These are phyloP conservation scores for Philopotamus ludificatus DNA, from an alignment of 1,140 invertebrate genomes.

Conservation along the genomic window DNA sequence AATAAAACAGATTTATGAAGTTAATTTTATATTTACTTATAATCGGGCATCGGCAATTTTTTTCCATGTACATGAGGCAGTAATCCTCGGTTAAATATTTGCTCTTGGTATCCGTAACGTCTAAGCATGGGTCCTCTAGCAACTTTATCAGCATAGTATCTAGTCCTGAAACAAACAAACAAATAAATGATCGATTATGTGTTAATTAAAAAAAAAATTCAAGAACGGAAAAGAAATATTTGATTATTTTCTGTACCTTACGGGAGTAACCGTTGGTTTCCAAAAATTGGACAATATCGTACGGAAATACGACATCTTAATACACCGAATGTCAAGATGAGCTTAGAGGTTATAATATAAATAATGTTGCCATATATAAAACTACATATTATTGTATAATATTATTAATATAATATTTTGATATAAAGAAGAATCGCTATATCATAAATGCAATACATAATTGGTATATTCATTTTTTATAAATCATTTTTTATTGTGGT, in stretches of 20 bases:
- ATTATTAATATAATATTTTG: too few relatives aligned
- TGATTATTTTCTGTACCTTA: constrained; percentile 19
- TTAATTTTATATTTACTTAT: constrained; percentile 51
- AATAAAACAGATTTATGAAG: constrained; percentile 17
- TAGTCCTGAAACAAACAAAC: constrained; percentile 46
- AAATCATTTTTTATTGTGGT: too few relatives aligned
- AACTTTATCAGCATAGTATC: constrained; percentile 70
- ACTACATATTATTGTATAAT: too few relatives aligned
- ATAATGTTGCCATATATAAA: too few relatives aligned
- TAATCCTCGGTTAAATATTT: constrained; percentile 63
- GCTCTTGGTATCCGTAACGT: constrained; percentile 71
- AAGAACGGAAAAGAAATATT: background rate
- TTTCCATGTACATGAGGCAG: constrained; percentile 62
- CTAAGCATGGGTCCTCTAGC: constrained; percentile 60
- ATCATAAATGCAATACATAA: too few relatives aligned
- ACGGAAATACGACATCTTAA: too few relatives aligned
- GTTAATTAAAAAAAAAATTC: too few relatives aligned
- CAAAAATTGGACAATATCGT: constrained; percentile 25
- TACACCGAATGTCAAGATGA: too few relatives aligned
- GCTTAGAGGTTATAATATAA: too few relatives aligned
- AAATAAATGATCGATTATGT: too few relatives aligned
- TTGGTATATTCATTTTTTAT: too few relatives aligned
- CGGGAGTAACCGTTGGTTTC: constrained; percentile 21
- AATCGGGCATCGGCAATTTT: constrained; percentile 66
- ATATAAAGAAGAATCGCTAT: too few relatives aligned